These are phyloP conservation scores for Liasis olivaceus DNA, from an alignment of 2,797 vertebrate species.

Conservation along the genomic window DNA sequence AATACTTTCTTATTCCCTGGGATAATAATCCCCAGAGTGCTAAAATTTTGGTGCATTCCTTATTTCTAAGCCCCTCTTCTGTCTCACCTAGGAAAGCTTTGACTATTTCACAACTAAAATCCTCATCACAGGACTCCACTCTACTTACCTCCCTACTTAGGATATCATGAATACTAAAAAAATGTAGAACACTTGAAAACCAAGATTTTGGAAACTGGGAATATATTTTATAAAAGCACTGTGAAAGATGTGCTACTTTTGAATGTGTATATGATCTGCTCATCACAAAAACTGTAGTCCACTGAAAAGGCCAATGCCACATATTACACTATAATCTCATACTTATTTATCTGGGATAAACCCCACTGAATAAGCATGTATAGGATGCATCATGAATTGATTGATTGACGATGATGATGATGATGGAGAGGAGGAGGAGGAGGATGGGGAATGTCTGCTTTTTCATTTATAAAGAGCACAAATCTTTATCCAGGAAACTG, in stretches of 20 bases:
- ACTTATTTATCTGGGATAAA: not conserved
- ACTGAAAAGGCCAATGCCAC: not conserved
- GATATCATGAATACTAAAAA: not conserved
- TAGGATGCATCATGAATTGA: not conserved
- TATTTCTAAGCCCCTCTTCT: not conserved
- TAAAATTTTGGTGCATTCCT: not conserved
- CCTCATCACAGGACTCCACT: not conserved
- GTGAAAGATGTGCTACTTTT: not conserved
- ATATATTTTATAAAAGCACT: not conserved
- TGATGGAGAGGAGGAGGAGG: not conserved
- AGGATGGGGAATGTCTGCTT: not conserved
- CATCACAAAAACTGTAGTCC: not conserved
- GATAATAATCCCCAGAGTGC: not conserved
- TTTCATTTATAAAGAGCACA: not conserved
- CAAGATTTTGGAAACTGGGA: not conserved
- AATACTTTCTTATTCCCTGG: not conserved
- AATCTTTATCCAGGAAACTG: not conserved
- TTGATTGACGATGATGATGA: not conserved
- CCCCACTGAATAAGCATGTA: not conserved
- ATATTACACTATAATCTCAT: not conserved
- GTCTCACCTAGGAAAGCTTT: not conserved
- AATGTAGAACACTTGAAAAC: not conserved
- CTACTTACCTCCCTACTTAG: not conserved
- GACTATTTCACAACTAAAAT: not conserved
- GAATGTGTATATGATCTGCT: not conserved